phyloP scores from a whole-genome alignment of 2,888 invertebrate species.

The Amblyjoppa proteus region DNA sequence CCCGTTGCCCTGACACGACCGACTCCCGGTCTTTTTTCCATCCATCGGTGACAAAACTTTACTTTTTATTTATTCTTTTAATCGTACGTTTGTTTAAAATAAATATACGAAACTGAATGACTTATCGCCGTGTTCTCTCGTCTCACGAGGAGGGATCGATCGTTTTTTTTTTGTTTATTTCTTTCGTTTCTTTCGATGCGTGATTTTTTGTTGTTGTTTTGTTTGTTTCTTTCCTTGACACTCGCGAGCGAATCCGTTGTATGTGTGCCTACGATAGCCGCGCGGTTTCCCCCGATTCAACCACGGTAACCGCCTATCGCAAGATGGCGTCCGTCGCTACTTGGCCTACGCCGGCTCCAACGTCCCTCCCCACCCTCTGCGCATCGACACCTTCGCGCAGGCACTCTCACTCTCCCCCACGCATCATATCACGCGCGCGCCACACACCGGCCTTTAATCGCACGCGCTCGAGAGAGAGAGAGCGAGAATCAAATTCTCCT shows the following conservation, averaged over 20 bases:
- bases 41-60: slow-evolving; percentile 56
- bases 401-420: slow-evolving; percentile 38
- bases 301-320: slow-evolving; percentile 90
- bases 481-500: background rate
- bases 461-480: background rate
- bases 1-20: slow-evolving; percentile 65
- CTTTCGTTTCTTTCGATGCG: background rate
- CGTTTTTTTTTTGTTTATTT: slow-evolving; percentile 34
- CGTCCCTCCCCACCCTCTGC: slow-evolving; percentile 53
- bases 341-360: slow-evolving; percentile 68
- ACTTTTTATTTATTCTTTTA: slow-evolving; percentile 2
- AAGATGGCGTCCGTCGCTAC: slow-evolving; percentile 88
- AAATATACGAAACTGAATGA: background rate
- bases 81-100: background rate
- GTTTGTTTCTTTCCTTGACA: slow-evolving; percentile 44
- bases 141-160: slow-evolving; percentile 78
- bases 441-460: background rate
- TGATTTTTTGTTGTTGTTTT: background rate
- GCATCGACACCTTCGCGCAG: slow-evolving; percentile 43
- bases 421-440: slow-evolving; percentile 36
- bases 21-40: slow-evolving; percentile 67
- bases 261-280: slow-evolving; percentile 82
- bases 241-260: slow-evolving; percentile 70
- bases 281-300: slow-evolving; percentile 69
- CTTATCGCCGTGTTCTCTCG: slow-evolving; percentile 56